Base-by-base conservation (phyloP, 2,113 vertebrate genomes). In the Tor tambroides region DNA sequence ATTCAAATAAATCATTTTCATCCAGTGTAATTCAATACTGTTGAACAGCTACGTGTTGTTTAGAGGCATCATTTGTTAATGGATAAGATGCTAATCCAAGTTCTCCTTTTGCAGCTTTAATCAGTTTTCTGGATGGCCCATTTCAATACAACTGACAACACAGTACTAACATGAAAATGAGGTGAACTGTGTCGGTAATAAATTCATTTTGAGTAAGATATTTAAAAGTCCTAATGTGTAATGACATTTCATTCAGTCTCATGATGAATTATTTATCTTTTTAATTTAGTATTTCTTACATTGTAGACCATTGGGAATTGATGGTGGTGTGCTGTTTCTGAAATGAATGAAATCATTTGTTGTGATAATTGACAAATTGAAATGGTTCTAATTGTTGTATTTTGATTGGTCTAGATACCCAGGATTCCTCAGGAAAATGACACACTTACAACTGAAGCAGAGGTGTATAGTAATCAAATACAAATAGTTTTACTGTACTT, bases 21-120 rank as follows among this genome's bases (percentile, higher is more conserved):
- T 87, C 80, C 86, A 85, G 72, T 85, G 80, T 88, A 89, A 87
- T 90, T 92, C 81, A 92, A 59, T 85, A 83, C 65, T 84, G 79
- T 81, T 89, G 82, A 88, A 79, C 80, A 88, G 35, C 32, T 86
- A 78, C 67, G 51, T 75, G 74, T 86, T 80, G 85, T 79, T 43
- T 17, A 30, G 32, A 86, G 56, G 76, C 21, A 30, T 38, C 17
- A 61, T 63, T 75, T 81, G 79, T 21, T 65, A 84, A 84, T 54
- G 28, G 80, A 82, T 65, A 9, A 76, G 38, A 63, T 82, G 59
- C 78, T 83, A n/a, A 87, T 65, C 76, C 11, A 63, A 9, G 46
- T 84, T 80, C 5, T 28, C 32, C 17, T 85, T 69, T 63, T 85
- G 12, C 35, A 80, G 41, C 32, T 43, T 71, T 41, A 43, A 51